These are phyloP conservation scores for Drosophila bocqueti DNA, from an alignment of 1,140 invertebrate genomes.

Conservation along the genomic window DNA sequence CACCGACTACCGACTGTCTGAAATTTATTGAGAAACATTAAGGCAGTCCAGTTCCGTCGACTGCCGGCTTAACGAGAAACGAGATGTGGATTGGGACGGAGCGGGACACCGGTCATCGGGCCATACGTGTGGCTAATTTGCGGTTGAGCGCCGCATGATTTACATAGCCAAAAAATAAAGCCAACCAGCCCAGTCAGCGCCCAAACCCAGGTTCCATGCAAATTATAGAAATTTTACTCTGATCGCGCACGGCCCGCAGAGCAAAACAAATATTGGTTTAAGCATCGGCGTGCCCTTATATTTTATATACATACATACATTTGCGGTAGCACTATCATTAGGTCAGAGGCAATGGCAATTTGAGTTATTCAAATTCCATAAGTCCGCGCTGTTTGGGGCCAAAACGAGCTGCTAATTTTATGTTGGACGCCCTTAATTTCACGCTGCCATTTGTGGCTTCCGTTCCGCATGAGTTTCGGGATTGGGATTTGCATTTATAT, in stretches of 20 bases:
- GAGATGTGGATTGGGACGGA: not conserved
- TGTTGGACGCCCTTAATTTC: conserved; percentile 75
- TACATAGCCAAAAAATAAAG: conserved; percentile 64
- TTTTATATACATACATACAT: no score
- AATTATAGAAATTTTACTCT: conserved; percentile 80
- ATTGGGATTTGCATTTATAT: conserved; percentile 19
- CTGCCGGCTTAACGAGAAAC: conserved; percentile 70
- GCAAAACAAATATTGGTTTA: conserved; percentile 75
- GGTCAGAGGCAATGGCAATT: conserved; percentile 28
- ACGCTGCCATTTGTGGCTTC: conserved; percentile 79
- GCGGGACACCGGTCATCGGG: not conserved
- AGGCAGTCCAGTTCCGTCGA: conserved; percentile 28
- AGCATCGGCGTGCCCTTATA: not conserved
- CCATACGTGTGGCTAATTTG: conserved; percentile 79
- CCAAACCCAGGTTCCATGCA: conserved; percentile 52
- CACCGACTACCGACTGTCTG: conserved; percentile 36
- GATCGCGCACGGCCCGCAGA: not conserved
- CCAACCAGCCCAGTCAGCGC: conserved; percentile 7
- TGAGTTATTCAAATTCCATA: conserved; percentile 73
- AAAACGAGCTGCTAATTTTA: conserved; percentile 58
- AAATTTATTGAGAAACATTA: conserved; percentile 78
- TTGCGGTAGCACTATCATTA: conserved; percentile 62
- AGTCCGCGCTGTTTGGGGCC: conserved; percentile 29
- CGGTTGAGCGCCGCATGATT: conserved; percentile 70
- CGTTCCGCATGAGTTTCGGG: conserved; percentile 59